phyloP scores from a whole-genome alignment of 1,140 invertebrate species.

The Nomia melanderi region DNA sequence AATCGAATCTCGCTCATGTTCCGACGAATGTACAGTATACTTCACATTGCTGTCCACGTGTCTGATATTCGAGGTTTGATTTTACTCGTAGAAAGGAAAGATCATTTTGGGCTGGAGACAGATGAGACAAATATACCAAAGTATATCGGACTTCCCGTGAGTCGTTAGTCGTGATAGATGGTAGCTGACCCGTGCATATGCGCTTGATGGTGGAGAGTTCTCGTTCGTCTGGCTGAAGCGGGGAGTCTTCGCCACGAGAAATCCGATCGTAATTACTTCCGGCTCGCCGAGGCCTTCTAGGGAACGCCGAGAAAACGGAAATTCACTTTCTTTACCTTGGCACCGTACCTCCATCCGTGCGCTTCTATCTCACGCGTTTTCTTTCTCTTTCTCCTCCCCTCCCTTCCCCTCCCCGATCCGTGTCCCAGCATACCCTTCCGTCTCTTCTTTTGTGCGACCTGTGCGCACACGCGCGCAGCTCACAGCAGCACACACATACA shows the following conservation, averaged over 20 bases:
- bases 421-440: neutral
- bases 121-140: slow-evolving; percentile 35
- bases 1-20: too few relatives aligned
- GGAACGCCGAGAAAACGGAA: slow-evolving; percentile 62
- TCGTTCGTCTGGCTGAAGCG: slow-evolving; percentile 33
- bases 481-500: neutral
- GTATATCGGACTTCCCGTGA: slow-evolving; percentile 61
- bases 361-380: neutral
- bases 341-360: slow-evolving; percentile 20
- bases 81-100: slow-evolving; percentile 36
- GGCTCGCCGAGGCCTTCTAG: slow-evolving; percentile 58
- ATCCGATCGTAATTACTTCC: slow-evolving; percentile 72
- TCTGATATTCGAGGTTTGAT: neutral
- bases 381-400: neutral
- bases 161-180: slow-evolving; percentile 69
- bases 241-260: slow-evolving; percentile 56
- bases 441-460: neutral
- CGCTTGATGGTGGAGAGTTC: slow-evolving; percentile 15
- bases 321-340: slow-evolving; percentile 66
- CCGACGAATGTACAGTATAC: too few relatives aligned
- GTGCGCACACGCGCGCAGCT: neutral
- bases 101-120: slow-evolving; percentile 11
- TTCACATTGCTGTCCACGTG: neutral
- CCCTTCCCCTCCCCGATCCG: neutral
- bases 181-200: slow-evolving; percentile 50